phyloP scores from a whole-genome alignment of 2,113 vertebrate genomes.

The Ariopsis seemanni region DNA sequence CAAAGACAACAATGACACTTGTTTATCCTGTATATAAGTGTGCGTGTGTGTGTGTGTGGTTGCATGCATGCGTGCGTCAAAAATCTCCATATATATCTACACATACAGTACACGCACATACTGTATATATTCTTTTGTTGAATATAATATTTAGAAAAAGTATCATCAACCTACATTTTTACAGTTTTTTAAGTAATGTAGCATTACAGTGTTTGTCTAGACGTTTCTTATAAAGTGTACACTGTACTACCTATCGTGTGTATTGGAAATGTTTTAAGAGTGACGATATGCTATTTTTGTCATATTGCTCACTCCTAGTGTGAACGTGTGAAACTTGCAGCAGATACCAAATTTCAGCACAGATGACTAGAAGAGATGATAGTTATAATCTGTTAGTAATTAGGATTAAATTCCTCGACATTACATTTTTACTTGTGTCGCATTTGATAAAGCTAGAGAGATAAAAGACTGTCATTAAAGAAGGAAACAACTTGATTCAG shows the following conservation, averaged over 20 bases:
- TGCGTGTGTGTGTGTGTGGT: not conserved
- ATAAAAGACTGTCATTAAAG: not conserved
- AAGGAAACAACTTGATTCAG: not conserved
- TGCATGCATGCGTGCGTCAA: not conserved
- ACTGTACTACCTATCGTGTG: not conserved
- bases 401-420: not conserved
- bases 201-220: not conserved
- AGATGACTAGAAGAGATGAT: not conserved
- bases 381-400: not conserved
- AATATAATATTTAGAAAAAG: not conserved
- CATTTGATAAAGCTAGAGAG: not conserved
- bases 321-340: not conserved
- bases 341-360: not conserved
- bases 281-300: not conserved
- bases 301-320: not conserved
- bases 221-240: not conserved
- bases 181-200: not conserved
- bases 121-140: not conserved
- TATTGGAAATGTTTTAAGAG: not conserved
- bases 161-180: not conserved
- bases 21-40: not conserved
- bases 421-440: not conserved
- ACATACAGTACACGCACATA: too few relatives aligned
- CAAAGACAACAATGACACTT: constrained; percentile 20
- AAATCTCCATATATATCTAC: too few relatives aligned